A percentile compares a stretch with the other conserved stretches of the same genome.
These are phyloP conservation scores for Brassicogethes aeneus DNA, from an alignment of 2,888 invertebrate species.

Conservation along the genomic window DNA sequence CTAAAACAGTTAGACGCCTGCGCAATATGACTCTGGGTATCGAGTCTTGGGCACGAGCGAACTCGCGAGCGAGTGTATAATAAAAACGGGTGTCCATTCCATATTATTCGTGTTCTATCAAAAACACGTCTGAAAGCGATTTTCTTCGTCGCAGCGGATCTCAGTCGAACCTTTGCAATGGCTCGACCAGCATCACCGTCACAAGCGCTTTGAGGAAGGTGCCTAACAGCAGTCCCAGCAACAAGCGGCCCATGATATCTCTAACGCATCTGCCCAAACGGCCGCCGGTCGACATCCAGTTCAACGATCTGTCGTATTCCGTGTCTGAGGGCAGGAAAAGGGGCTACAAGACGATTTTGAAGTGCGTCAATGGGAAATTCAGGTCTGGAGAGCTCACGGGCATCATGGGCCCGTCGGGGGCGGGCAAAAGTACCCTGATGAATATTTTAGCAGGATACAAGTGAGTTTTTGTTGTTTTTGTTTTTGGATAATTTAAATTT, in stretches of 20 bases:
- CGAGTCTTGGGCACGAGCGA: too few relatives aligned
- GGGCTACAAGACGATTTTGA: slow-evolving; percentile 67
- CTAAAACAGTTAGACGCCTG: too few relatives aligned
- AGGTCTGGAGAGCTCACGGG: slow-evolving; percentile 87
- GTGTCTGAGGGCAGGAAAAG: slow-evolving; percentile 75
- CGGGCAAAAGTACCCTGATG: slow-evolving; percentile 73
- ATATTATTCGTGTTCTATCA: too few relatives aligned
- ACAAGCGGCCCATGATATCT: slow-evolving; percentile 65
- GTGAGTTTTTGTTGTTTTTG: slow-evolving; percentile 48
- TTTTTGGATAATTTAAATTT: background rate
- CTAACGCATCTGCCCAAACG: slow-evolving; percentile 77
- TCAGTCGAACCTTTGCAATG: slow-evolving; percentile 66
- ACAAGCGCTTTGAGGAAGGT: slow-evolving; percentile 51
- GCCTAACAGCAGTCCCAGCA: slow-evolving; percentile 62
- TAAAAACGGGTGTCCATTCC: too few relatives aligned
- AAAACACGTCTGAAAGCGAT: too few relatives aligned
- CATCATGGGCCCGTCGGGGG: slow-evolving; percentile 91
- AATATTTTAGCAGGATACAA: slow-evolving; percentile 85
- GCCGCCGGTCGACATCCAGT: slow-evolving; percentile 85
- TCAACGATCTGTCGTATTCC: slow-evolving; percentile 78
- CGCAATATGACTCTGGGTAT: too few relatives aligned
- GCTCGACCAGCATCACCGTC: slow-evolving; percentile 42
- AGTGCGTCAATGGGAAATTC: slow-evolving; percentile 82
- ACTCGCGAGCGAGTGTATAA: too few relatives aligned
- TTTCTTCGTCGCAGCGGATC: slow-evolving; percentile 64